Evolutionary conservation across 2,113 vertebrate genomes (phyloP).

Genomic region (Formicarius rufipectus): DNA sequence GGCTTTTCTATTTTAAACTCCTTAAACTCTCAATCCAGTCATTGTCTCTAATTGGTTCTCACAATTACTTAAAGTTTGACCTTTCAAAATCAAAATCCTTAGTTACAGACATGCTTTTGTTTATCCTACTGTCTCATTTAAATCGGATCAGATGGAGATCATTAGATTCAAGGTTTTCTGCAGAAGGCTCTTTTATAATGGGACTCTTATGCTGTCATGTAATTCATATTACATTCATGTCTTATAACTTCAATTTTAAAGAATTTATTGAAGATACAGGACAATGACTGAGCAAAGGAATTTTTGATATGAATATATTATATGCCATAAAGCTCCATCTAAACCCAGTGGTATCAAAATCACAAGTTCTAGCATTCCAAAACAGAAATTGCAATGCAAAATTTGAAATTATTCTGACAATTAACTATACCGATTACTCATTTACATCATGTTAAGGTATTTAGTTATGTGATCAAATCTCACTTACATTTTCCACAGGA

Average conservation of each 20-base stretch:
- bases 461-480: neutral
- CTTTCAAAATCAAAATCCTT: neutral
- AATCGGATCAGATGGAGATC: neutral
- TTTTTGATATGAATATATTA: neutral
- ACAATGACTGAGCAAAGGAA: neutral
- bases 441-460: neutral
- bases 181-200: neutral
- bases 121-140: slow-evolving; percentile 11
- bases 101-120: neutral
- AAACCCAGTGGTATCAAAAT: neutral
- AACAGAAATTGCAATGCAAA: neutral
- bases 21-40: neutral
- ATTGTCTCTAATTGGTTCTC: neutral
- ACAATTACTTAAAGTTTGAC: neutral
- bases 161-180: slow-evolving; percentile 2
- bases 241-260: neutral
- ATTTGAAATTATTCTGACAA: neutral
- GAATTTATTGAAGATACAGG: neutral
- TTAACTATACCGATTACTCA: neutral
- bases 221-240: neutral
- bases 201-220: neutral
- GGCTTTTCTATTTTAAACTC: neutral
- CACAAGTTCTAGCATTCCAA: neutral
- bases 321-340: neutral
- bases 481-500: neutral